phyloP scores from a whole-genome alignment of 2,888 invertebrate genomes.

The Margaritifera margaritifera region DNA sequence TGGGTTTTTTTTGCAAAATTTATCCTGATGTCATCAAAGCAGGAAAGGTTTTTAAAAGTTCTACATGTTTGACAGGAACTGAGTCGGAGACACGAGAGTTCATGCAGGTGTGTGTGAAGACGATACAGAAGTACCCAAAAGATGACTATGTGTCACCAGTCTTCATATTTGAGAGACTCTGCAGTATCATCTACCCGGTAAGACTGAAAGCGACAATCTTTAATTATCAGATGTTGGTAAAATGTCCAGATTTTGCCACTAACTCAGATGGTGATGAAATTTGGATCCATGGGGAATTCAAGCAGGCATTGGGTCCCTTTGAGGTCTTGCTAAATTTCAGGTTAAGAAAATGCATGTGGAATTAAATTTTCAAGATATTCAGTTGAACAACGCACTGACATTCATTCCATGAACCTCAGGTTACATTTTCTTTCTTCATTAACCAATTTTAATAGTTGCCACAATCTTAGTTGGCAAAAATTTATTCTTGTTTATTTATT shows the following conservation, averaged over 20 bases:
- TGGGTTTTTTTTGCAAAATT: background rate
- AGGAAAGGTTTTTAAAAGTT: background rate
- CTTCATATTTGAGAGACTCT: constrained; percentile 96
- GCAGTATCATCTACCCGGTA: constrained; percentile 92
- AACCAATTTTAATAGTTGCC: too few species aligned
- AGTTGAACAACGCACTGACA: too few species aligned
- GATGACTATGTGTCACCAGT: constrained; percentile 97
- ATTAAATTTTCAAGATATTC: too few species aligned
- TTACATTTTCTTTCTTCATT: too few species aligned
- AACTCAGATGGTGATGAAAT: too few species aligned
- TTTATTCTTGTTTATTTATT: too few species aligned
- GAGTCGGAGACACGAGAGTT: constrained; percentile 97
- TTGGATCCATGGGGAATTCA: too few species aligned
- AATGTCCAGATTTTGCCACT: too few species aligned
- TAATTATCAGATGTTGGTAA: too few species aligned
- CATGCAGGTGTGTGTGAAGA: constrained; percentile 97
- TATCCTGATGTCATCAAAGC: background rate
- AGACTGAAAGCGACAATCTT: constrained; percentile 18
- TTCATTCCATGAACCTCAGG: too few species aligned
- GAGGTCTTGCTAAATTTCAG: background rate
- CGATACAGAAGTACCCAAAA: constrained; percentile 88
- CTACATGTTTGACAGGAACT: constrained; percentile 78
- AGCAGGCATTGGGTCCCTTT: background rate
- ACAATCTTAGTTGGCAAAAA: too few species aligned
- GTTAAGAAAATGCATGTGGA: too few species aligned